Percentiles rank a stretch among this genome's conserved stretches.
phyloP scores from a whole-genome alignment of 2,888 invertebrate species.

The Laspeyria flexula region DNA sequence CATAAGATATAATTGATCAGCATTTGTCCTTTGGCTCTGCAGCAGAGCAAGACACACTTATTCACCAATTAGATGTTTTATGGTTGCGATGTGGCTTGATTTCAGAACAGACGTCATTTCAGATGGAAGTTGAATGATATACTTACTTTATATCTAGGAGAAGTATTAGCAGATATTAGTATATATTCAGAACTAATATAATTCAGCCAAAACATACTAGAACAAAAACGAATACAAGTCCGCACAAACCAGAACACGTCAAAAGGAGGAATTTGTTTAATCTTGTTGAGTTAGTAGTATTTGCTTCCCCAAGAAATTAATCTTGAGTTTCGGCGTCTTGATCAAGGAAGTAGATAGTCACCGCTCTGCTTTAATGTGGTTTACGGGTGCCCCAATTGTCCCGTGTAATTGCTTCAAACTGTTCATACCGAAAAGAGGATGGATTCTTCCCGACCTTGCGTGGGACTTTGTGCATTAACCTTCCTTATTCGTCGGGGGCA shows the following conservation, averaged over 20 bases:
- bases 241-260: too few relatives aligned
- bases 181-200: too few relatives aligned
- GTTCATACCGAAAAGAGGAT: slow-evolving; percentile 30
- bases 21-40: too few relatives aligned
- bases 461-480: slow-evolving; percentile 16
- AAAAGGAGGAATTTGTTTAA: neutral
- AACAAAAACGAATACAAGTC: neutral
- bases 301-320: slow-evolving; percentile 26
- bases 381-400: slow-evolving; percentile 43
- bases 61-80: too few relatives aligned
- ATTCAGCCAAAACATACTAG: neutral
- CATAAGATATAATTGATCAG: too few relatives aligned
- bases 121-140: too few relatives aligned
- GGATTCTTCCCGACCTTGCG: slow-evolving; percentile 37
- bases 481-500: neutral
- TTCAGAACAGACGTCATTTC: too few relatives aligned
- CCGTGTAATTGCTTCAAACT: slow-evolving; percentile 47
- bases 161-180: too few relatives aligned
- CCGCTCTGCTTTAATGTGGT: slow-evolving; percentile 41
- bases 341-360: slow-evolving; percentile 22
- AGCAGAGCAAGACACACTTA: too few relatives aligned
- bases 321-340: slow-evolving; percentile 16
- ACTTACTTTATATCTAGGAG: too few relatives aligned
- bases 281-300: slow-evolving; percentile 9
- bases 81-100: too few relatives aligned